Evolutionary conservation across 2,797 vertebrate genomes (phyloP), one percentile per base, ranked within the genome.

Genomic region (Arnoldichthys spilopterus): DNA sequence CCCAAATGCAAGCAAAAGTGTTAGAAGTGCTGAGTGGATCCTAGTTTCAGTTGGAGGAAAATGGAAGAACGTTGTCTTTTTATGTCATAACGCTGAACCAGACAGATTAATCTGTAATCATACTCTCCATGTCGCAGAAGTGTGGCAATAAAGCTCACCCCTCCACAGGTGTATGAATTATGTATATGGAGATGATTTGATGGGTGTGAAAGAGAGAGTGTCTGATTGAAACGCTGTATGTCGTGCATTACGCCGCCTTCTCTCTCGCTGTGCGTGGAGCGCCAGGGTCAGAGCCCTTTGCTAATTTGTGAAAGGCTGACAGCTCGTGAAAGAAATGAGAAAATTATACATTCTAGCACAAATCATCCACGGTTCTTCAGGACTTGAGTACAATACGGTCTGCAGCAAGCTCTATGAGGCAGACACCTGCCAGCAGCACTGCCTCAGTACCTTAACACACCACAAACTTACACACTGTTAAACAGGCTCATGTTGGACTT

Each of bases 121-220:
- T 89, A 89, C 90, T 86, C 90, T 90, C 88, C 89, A 86, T 87
- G 79, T 86, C 79, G 79, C 88, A 92, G 90, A 88, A 90, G 82
- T 88, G 86, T 90, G 86, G 86, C 91, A 90, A 93, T 90, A 93
- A 90, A 91, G 87, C 87, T 83, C 83, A 90, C 90, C 82, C 79
- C 77, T 78, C 90, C 87, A 87, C 88, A 90, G 92, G 88, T 87
- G 88, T 88, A 92, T 94, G 92, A 94, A 94, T 94, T 93, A 94
- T 94, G 94, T 92, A 93, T 94, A 91, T 86, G 84, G 83, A 77
- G 69, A 90, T 93, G 92, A 94, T 92, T 94, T 91, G 89, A 92
- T 88, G 89, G 90, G 90, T 90, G 90, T 88, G 89, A 92, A 91
- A 91, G 43, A 88, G 85, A 80, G 64, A 85, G 88, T 71, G 81